These are phyloP conservation scores for Sporophila hypoxantha DNA, from an alignment of 2,113 vertebrate genomes.

Conservation along the genomic window DNA sequence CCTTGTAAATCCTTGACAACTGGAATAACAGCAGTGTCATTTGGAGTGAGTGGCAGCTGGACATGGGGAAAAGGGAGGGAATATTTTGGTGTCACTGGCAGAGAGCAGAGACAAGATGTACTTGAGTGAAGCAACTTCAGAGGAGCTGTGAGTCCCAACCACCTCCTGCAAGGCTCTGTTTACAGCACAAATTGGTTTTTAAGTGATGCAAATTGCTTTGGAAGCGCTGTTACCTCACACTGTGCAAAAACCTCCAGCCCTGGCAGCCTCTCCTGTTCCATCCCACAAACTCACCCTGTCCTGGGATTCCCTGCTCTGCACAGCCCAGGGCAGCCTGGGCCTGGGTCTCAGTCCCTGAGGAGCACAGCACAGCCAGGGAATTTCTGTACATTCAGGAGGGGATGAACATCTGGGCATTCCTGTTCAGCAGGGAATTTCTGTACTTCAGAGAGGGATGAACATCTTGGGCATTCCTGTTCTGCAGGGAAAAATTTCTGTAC, in stretches of 20 bases:
- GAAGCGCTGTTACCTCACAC: not conserved
- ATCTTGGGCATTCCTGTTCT: too few relatives aligned
- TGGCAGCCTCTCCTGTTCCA: not conserved
- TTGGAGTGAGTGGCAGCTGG: conserved; percentile 27
- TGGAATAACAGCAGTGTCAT: conserved; percentile 16
- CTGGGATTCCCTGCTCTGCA: not conserved
- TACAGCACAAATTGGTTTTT: not conserved
- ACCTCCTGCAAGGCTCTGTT: not conserved
- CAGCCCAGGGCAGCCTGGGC: not conserved
- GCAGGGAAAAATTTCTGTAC: too few relatives aligned
- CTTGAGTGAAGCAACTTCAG: not conserved
- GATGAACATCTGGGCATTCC: not conserved
- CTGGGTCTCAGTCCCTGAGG: not conserved
- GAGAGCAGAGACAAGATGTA: not conserved
- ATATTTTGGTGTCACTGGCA: not conserved
- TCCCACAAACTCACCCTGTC: conserved; percentile 2
- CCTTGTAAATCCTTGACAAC: conserved; percentile 15
- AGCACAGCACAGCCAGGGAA: not conserved
- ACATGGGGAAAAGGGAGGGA: not conserved
- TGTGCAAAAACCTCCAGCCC: not conserved
- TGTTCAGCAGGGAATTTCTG: too few relatives aligned
- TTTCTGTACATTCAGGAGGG: accelerated
- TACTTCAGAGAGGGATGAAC: too few relatives aligned
- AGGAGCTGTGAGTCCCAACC: not conserved
- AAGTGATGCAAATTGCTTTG: not conserved